Evolutionary conservation across 2,797 vertebrate genomes (phyloP).

Genomic region (Channa striata): DNA sequence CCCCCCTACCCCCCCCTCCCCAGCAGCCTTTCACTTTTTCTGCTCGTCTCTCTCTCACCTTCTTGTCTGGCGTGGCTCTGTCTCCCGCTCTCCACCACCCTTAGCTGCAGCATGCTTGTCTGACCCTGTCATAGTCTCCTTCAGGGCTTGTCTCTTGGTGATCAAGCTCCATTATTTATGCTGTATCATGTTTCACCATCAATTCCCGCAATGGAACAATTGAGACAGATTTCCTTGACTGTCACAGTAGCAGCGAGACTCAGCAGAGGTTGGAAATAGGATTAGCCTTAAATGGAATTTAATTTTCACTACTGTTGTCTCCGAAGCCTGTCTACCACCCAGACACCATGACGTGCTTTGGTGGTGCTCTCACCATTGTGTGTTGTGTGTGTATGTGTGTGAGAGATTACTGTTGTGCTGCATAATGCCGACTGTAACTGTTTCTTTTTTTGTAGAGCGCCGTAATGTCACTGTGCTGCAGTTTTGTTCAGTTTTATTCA

Average conservation of each 20-base stretch:
- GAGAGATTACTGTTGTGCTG: slow-evolving; percentile 51
- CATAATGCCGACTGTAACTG: slow-evolving; percentile 46
- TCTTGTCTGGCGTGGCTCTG: slow-evolving; percentile 26
- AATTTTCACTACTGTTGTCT: slow-evolving; percentile 85
- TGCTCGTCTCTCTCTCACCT: slow-evolving; percentile 46
- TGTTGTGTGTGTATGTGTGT: slow-evolving; percentile 34
- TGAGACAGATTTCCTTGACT: slow-evolving; percentile 83
- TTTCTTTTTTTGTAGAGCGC: slow-evolving; percentile 37
- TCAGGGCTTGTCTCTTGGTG: slow-evolving; percentile 65
- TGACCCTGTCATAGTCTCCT: slow-evolving; percentile 77
- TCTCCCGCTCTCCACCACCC: slow-evolving; percentile 46
- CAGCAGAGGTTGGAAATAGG: slow-evolving; percentile 85
- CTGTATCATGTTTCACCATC: slow-evolving; percentile 82
- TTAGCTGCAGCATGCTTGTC: slow-evolving; percentile 66
- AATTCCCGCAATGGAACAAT: slow-evolving; percentile 80
- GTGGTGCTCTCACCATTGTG: slow-evolving; percentile 58
- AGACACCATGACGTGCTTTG: slow-evolving; percentile 76
- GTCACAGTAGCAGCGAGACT: slow-evolving; percentile 83
- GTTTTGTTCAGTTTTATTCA: slow-evolving; percentile 38
- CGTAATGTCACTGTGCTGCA: slow-evolving; percentile 38
- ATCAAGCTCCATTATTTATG: slow-evolving; percentile 83
- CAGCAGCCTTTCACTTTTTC: slow-evolving; percentile 37
- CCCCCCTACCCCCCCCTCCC: slow-evolving; percentile 32
- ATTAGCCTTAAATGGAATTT: slow-evolving; percentile 89
- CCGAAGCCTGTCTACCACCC: slow-evolving; percentile 82